Evolutionary conservation across 2,797 vertebrate species (phyloP).

Genomic region (Syndactyla subalaris): DNA sequence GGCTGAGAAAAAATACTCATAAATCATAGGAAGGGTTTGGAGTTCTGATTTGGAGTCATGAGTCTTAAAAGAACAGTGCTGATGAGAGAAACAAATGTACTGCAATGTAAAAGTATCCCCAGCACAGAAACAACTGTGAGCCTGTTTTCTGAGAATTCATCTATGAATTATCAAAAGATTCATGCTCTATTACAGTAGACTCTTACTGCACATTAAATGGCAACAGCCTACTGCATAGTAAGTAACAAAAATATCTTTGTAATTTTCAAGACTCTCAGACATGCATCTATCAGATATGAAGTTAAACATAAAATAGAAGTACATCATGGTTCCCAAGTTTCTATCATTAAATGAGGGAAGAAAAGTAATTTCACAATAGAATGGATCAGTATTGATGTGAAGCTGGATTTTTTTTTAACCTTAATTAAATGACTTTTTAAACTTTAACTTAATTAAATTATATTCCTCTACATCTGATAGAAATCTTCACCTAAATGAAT

Average conservation of each 20-base stretch:
- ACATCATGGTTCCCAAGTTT: not conserved
- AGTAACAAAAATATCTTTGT: not conserved
- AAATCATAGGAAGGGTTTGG: not conserved
- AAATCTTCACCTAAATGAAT: not conserved
- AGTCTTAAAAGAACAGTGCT: not conserved
- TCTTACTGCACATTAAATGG: not conserved
- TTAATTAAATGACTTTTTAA: not conserved
- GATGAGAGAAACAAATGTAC: not conserved
- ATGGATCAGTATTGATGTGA: not conserved
- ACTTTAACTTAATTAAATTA: not conserved
- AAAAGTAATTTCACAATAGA: conserved; percentile 58
- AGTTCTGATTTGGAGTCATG: not conserved
- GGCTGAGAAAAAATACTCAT: not conserved
- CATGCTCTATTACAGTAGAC: not conserved
- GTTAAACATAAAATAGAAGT: not conserved
- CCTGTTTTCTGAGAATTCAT: not conserved
- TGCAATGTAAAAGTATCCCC: not conserved
- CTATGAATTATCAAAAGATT: not conserved
- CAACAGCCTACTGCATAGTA: not conserved
- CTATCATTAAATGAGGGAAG: conserved; percentile 32
- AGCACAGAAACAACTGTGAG: not conserved
- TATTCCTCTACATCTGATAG: not conserved
- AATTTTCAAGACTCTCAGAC: not conserved
- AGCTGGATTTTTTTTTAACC: not conserved
- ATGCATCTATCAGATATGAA: not conserved